Evolutionary conservation across 2,113 vertebrate species (phyloP).

Genomic region (Chascanopsetta lugubris): DNA sequence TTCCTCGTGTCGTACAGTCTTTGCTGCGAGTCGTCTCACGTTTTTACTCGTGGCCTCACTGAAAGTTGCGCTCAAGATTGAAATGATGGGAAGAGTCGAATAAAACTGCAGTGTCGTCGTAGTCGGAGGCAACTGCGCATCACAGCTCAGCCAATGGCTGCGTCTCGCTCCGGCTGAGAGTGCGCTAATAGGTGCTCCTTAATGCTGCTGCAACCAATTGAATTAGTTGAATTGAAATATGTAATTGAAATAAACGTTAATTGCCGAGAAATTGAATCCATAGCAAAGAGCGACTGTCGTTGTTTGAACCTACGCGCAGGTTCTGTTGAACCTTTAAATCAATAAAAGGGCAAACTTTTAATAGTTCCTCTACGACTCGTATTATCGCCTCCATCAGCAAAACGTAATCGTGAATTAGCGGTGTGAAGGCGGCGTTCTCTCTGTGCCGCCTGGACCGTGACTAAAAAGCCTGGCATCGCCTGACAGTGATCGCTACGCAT

Average conservation of each 20-base stretch:
- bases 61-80: no score
- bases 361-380: constrained; percentile 18
- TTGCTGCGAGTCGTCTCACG: not conserved
- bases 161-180: no score
- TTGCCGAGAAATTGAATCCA: not conserved
- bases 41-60: not conserved
- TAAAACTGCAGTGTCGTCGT: no score
- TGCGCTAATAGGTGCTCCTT: no score
- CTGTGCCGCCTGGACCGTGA: constrained; percentile 20
- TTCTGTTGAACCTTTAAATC: constrained; percentile 26
- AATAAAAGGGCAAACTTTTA: constrained; percentile 25
- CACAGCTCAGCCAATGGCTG: no score
- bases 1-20: not conserved
- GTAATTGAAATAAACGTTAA: no score
- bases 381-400: constrained; percentile 24
- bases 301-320: constrained; percentile 29
- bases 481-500: constrained; percentile 27
- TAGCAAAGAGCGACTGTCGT: constrained; percentile 14
- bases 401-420: constrained; percentile 13
- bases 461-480: constrained; percentile 35
- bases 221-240: no score
- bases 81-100: no score
- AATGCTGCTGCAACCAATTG: no score
- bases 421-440: constrained; percentile 1
- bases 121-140: no score